Base-by-base conservation (phyloP, 1,140 invertebrate species). In the Tetranychus cinnabarinus region DNA sequence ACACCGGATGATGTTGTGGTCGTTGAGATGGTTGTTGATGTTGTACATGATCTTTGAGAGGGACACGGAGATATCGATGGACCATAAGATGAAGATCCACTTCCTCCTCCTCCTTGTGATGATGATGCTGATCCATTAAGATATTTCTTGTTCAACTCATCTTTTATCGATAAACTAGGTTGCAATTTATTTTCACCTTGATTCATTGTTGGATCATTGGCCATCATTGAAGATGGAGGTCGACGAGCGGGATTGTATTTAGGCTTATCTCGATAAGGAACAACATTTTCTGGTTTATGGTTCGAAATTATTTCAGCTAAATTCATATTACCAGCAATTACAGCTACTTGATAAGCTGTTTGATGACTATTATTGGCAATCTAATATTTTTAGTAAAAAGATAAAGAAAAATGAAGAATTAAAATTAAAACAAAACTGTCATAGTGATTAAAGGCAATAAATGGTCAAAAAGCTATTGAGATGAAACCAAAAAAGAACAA, bases 281-380 rank as follows among this genome's bases (percentile, higher is more conserved):
- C 93, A 68, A 95, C 84, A 81, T 96, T 86, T 59, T 89, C 86
- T 23, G 83, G 78, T 69, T 85, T 83, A 75, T 95, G 92, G 66
- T 84, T 85, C 71, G 90, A 87, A 72, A 99, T 97, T 48, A 97
- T 81, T 71, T 96, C 88, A 39, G 91, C 90, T 54, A 98, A 77
- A 68, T 87, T 85, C 74, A 90, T 80, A 73, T 97, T 96, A 58
- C 88, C 89, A 61, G 92, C 88, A 69, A 98, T 95, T 55, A 97
- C 88, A 36, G 90, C 91, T 55, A 92, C 87, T 75, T 97, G 88
- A 75, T 93, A 95, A 35, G 95, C 88, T 31, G 89, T 93, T 76
- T 99, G 93, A 75, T 96, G 96, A 66, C 90, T 88, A 75, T 84
- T 96, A 75, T 98, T 99, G 7, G 92, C 75, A 35, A 90, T 83